A percentile compares a stretch with the other conserved stretches of the same genome.
These are phyloP conservation scores for Amphilophus citrinellus DNA, from an alignment of 2,113 vertebrate species.

Conservation along the genomic window DNA sequence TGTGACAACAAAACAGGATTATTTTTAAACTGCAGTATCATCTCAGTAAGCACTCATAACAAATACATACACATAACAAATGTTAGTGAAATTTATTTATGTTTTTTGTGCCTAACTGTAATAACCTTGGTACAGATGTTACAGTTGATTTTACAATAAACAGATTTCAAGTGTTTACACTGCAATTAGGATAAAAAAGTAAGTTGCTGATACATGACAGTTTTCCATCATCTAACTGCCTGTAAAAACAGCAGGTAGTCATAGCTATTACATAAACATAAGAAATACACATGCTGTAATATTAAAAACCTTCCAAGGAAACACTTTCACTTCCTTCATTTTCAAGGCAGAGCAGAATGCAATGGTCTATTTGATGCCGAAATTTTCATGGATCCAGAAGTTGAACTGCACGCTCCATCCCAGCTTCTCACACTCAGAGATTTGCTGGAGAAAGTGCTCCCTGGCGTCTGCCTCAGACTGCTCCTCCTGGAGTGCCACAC, in stretches of 20 bases:
- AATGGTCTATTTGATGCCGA: slow-evolving; percentile 76
- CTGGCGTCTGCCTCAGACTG: slow-evolving; percentile 69
- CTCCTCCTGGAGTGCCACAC: slow-evolving; percentile 79
- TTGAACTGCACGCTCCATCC: slow-evolving; percentile 85
- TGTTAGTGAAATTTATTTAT: too few relatives aligned
- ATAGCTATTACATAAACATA: background rate
- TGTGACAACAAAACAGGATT: too few relatives aligned
- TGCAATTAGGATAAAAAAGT: background rate
- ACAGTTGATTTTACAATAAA: background rate
- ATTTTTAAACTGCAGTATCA: too few relatives aligned
- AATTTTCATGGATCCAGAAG: slow-evolving; percentile 80
- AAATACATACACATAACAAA: too few relatives aligned
- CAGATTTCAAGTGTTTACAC: background rate
- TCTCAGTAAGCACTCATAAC: too few relatives aligned
- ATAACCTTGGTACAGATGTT: background rate
- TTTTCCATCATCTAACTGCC: background rate
- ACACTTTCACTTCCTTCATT: background rate
- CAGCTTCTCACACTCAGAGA: slow-evolving; percentile 72
- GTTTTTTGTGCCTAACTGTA: too few relatives aligned
- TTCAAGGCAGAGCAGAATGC: background rate
- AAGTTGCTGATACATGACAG: background rate
- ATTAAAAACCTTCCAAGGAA: background rate
- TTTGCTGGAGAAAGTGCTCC: slow-evolving; percentile 80
- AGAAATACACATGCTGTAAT: background rate
- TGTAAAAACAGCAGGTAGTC: background rate